Evolutionary conservation across 2,797 vertebrate species (phyloP).

Genomic region (Chiroxiphia lanceolata): DNA sequence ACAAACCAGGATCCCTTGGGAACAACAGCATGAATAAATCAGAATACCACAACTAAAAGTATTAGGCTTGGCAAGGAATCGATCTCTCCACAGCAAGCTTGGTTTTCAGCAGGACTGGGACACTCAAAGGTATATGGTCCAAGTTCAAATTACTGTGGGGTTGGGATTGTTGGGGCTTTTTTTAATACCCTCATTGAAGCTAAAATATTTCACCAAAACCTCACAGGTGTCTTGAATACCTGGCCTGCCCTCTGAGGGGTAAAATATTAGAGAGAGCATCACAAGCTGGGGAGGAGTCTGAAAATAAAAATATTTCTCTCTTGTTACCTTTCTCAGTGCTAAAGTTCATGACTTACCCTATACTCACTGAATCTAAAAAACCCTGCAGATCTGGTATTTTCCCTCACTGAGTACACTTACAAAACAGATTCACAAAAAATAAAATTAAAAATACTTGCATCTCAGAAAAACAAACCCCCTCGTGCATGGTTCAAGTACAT

Average conservation of each 20-base stretch:
- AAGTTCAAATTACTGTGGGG: background rate
- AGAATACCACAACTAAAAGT: constrained; percentile 1
- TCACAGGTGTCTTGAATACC: background rate
- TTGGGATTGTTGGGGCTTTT: background rate
- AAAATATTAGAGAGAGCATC: background rate
- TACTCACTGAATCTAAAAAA: background rate
- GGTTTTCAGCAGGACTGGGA: background rate
- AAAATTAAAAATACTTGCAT: background rate
- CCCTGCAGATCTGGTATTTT: background rate
- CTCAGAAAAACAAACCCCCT: background rate
- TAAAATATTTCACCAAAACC: background rate
- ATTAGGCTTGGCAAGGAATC: constrained; percentile 13
- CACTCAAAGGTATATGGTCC: background rate
- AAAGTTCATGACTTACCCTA: background rate
- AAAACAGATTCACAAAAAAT: background rate
- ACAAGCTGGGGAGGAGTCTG: background rate
- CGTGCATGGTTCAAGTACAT: background rate
- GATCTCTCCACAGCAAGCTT: background rate
- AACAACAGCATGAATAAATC: constrained; percentile 13
- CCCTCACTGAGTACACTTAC: background rate
- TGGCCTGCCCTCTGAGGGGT: background rate
- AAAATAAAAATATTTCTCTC: background rate
- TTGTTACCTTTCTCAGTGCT: background rate
- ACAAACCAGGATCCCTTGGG: background rate
- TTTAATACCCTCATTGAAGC: background rate